A percentile compares a stretch with the other conserved stretches of the same genome.
phyloP scores from a whole-genome alignment of 2,113 vertebrate genomes.

The Rhea americana region DNA sequence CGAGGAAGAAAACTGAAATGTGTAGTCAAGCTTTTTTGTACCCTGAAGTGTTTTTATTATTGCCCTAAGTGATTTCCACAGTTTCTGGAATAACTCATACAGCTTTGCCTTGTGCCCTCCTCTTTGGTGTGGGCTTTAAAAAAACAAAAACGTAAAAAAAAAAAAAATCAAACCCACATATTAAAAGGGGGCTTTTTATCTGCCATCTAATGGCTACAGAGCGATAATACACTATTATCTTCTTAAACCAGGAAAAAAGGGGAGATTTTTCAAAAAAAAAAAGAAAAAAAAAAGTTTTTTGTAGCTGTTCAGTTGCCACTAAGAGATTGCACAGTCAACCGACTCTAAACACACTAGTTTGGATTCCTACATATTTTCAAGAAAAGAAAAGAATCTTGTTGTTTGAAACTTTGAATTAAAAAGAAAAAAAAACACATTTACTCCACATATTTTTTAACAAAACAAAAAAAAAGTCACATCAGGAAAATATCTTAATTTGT shows the following conservation, averaged over 20 bases:
- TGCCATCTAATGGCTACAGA: slow-evolving; percentile 92
- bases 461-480: slow-evolving; percentile 89
- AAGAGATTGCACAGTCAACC: slow-evolving; percentile 99
- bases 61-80: slow-evolving; percentile 95
- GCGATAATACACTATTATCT: slow-evolving; percentile 91
- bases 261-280: slow-evolving; percentile 82
- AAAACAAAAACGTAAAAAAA: slow-evolving; percentile 55
- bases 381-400: slow-evolving; percentile 83
- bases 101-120: slow-evolving; percentile 95
- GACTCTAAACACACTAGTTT: slow-evolving; percentile 99
- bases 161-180: slow-evolving; percentile 82
- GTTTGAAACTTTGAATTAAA: slow-evolving; percentile 86
- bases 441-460: slow-evolving; percentile 92
- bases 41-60: slow-evolving; percentile 90
- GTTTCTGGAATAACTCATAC: slow-evolving; percentile 96
- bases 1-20: slow-evolving; percentile 85
- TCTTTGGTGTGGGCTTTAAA: slow-evolving; percentile 85
- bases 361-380: slow-evolving; percentile 92
- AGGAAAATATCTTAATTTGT: slow-evolving; percentile 87
- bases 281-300: slow-evolving; percentile 83
- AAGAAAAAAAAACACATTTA: slow-evolving; percentile 80
- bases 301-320: slow-evolving; percentile 98
- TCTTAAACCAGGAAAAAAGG: slow-evolving; percentile 87
- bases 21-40: slow-evolving; percentile 88
- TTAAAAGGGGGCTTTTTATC: slow-evolving; percentile 87